phyloP scores from a whole-genome alignment of 2,888 invertebrate genomes.

The Apamea epomidion region DNA sequence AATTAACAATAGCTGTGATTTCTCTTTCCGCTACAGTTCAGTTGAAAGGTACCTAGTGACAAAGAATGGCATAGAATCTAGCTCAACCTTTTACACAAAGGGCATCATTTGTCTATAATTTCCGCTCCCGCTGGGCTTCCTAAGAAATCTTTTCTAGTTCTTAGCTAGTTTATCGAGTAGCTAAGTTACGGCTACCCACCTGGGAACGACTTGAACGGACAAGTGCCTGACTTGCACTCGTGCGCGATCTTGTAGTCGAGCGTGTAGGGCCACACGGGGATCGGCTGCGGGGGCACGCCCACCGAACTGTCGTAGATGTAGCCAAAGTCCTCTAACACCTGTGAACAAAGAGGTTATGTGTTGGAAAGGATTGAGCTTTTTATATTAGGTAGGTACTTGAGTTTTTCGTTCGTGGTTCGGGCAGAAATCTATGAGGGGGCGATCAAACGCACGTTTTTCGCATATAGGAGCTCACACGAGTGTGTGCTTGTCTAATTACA shows the following conservation, averaged over 20 bases:
- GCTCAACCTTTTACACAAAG: conserved; percentile 18
- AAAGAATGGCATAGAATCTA: conserved; percentile 1
- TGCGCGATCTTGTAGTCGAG: conserved; percentile 98
- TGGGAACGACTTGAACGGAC: conserved; percentile 96
- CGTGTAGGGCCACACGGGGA: conserved; percentile 98
- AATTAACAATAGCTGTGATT: conserved; percentile 32
- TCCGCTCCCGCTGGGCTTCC: conserved; percentile 6
- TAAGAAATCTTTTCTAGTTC: conserved; percentile 56
- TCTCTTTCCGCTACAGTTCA: not conserved
- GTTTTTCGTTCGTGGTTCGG: not conserved
- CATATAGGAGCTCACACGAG: not conserved
- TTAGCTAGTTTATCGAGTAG: conserved; percentile 49
- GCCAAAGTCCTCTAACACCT: conserved; percentile 97
- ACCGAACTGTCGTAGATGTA: conserved; percentile 98
- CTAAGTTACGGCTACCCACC: conserved; percentile 86
- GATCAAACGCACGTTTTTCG: not conserved
- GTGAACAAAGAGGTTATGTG: conserved; percentile 38
- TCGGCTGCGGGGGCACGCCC: conserved; percentile 94
- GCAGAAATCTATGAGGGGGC: not conserved
- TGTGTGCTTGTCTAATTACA: not conserved
- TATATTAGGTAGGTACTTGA: not conserved
- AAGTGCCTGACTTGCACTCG: conserved; percentile 98
- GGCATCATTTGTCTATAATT: conserved; percentile 23
- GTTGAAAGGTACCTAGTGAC: not conserved
- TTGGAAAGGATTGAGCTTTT: not conserved